A percentile compares a stretch with the other conserved stretches of the same genome.
Conservation (phyloP, 2,797 vertebrate genomes). For the Ciconia nigra region DNA sequence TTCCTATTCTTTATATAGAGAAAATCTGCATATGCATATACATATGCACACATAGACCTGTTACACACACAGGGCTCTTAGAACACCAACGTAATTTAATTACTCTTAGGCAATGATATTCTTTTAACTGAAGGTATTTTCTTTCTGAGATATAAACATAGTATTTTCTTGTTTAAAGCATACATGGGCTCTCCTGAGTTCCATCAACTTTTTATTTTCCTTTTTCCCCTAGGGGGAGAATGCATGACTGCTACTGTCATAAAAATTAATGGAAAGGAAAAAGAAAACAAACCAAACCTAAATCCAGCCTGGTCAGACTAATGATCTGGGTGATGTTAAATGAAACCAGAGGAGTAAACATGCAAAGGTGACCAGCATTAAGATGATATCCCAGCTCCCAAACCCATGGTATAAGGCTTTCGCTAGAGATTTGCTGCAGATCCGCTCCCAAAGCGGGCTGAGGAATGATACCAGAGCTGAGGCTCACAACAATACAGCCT, state of each 20-base stretch:
- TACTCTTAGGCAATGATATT: background rate
- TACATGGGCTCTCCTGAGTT: background rate
- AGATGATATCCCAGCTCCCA: background rate
- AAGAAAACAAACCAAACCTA: constrained; percentile 37
- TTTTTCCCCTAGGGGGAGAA: background rate
- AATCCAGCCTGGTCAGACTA: constrained; percentile 18
- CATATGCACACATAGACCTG: background rate
- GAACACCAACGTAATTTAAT: background rate
- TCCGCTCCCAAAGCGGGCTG: background rate
- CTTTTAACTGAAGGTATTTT: background rate
- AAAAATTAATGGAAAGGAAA: constrained; percentile 59
- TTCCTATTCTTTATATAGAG: background rate
- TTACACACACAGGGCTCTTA: background rate
- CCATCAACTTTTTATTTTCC: constrained; percentile 36
- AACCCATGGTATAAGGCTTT: background rate
- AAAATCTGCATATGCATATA: background rate
- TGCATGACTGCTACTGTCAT: constrained; percentile 46
- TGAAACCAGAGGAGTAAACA: background rate
- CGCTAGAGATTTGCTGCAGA: background rate
- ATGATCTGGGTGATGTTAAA: constrained; percentile 25
- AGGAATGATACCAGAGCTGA: background rate
- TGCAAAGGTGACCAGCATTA: background rate
- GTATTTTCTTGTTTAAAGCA: background rate
- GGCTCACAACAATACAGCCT: background rate
- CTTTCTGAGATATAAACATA: background rate